Evolutionary conservation across 2,888 invertebrate species (phyloP).

Genomic region (Meloe dianella): DNA sequence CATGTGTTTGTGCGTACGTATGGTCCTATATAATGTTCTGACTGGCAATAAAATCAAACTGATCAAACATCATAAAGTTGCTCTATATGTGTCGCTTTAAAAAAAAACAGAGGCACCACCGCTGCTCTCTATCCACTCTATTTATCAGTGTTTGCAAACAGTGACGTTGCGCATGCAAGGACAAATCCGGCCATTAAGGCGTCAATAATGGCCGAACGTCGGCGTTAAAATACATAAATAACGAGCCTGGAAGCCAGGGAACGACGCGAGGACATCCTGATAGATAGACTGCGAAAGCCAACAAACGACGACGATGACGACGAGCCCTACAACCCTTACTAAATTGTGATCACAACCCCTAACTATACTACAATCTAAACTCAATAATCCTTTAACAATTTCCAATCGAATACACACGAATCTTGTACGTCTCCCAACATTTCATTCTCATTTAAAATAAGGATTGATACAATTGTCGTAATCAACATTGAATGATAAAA

Average conservation of each 20-base stretch:
- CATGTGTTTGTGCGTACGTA: neutral
- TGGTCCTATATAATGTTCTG: neutral
- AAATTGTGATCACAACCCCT: slow-evolving; percentile 17
- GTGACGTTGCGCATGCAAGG: slow-evolving; percentile 56
- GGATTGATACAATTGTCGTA: neutral
- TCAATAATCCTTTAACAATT: slow-evolving; percentile 8
- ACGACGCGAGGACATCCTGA: slow-evolving; percentile 50
- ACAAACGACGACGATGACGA: slow-evolving; percentile 20
- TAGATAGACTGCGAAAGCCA: slow-evolving; percentile 50
- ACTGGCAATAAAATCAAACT: slow-evolving; percentile 42
- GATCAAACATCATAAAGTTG: slow-evolving; percentile 52
- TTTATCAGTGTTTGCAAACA: slow-evolving; percentile 61
- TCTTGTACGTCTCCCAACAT: neutral
- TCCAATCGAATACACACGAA: slow-evolving; percentile 7
- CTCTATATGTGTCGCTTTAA: slow-evolving; percentile 25
- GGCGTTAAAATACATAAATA: slow-evolving; percentile 60
- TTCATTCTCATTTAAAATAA: neutral
- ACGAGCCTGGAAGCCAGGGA: slow-evolving; percentile 49
- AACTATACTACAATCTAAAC: slow-evolving; percentile 1
- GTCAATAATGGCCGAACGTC: slow-evolving; percentile 59
- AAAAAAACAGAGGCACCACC: slow-evolving; percentile 36
- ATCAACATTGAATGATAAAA: slow-evolving; percentile 18
- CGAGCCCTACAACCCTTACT: slow-evolving; percentile 26
- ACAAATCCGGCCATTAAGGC: slow-evolving; percentile 61
- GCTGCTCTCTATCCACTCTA: slow-evolving; percentile 44